A percentile compares a stretch with the other conserved stretches of the same genome.
Conservation (phyloP, 2,113 vertebrate species). For the Hemichromis elongatus region DNA sequence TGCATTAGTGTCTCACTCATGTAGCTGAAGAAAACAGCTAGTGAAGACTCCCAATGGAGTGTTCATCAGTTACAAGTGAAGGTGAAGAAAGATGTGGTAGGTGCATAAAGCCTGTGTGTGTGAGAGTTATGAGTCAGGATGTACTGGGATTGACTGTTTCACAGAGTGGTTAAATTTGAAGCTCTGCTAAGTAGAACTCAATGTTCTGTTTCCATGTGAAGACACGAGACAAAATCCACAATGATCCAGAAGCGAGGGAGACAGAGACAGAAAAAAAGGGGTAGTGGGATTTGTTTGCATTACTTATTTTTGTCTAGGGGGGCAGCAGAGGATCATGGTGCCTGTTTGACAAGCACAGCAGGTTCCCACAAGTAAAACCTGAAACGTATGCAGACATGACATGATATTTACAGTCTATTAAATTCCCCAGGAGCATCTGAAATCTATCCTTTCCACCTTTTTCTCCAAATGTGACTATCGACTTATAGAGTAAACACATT, state of each 20-base stretch:
- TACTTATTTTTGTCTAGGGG: neutral
- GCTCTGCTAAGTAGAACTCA: neutral
- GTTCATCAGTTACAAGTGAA: neutral
- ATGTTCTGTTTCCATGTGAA: slow-evolving; percentile 43
- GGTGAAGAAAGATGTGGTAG: neutral
- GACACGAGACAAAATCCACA: neutral
- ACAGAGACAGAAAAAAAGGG: neutral
- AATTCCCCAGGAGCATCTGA: neutral
- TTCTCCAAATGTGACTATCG: neutral
- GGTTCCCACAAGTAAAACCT: neutral
- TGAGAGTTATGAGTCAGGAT: neutral
- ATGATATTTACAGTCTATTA: neutral
- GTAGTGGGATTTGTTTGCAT: neutral
- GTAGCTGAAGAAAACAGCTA: no score
- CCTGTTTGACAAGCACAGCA: neutral
- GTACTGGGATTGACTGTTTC: neutral
- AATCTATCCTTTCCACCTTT: neutral
- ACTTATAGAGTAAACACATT: neutral
- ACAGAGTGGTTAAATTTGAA: neutral
- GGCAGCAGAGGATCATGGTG: slow-evolving; percentile 10
- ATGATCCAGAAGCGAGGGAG: neutral
- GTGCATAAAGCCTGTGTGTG: neutral
- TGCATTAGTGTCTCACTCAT: neutral
- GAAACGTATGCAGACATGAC: neutral
- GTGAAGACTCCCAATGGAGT: no score